Evolutionary conservation across 1,140 invertebrate genomes (phyloP).

Genomic region (Diploscapter pachys): DNA sequence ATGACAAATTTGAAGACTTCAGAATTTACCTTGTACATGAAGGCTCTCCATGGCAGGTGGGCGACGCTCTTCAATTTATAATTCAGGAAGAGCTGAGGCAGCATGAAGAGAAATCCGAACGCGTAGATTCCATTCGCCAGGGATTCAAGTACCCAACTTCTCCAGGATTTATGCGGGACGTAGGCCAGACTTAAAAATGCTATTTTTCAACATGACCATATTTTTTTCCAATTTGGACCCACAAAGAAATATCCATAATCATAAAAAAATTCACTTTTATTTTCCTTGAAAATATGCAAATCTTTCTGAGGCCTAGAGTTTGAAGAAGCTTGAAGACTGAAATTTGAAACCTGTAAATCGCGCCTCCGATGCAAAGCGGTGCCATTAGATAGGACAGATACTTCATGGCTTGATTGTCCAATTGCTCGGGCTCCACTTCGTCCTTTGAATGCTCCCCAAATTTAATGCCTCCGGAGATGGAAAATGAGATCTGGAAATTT

Average conservation of each 20-base stretch:
- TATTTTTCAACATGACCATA: too few relatives aligned
- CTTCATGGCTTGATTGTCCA: constrained; percentile 79
- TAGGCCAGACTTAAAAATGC: constrained; percentile 70
- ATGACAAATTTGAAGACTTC: too few relatives aligned
- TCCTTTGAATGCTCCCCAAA: constrained; percentile 63
- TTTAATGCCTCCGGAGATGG: constrained; percentile 40
- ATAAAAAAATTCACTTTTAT: too few relatives aligned
- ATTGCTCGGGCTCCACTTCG: constrained; percentile 76
- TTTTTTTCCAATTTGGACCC: too few relatives aligned
- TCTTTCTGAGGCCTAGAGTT: too few relatives aligned
- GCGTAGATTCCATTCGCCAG: constrained; percentile 94
- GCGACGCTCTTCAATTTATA: constrained; percentile 98
- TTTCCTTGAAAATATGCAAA: too few relatives aligned
- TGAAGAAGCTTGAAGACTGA: background rate
- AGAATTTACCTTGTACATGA: constrained; percentile 82
- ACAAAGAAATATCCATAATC: too few relatives aligned
- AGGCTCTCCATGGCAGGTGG: constrained; percentile 91
- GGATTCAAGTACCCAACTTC: constrained; percentile 89
- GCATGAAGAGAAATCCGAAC: constrained; percentile 96
- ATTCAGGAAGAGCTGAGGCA: constrained; percentile 96
- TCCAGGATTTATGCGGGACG: constrained; percentile 88
- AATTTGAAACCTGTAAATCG: constrained; percentile 69
- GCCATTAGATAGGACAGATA: constrained; percentile 87
- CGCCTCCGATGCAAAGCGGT: constrained; percentile 79
- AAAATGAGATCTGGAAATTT: constrained; percentile 2